Evolutionary conservation across 2,113 vertebrate genomes (phyloP).

Genomic region (Tretioscincus oriximinensis): DNA sequence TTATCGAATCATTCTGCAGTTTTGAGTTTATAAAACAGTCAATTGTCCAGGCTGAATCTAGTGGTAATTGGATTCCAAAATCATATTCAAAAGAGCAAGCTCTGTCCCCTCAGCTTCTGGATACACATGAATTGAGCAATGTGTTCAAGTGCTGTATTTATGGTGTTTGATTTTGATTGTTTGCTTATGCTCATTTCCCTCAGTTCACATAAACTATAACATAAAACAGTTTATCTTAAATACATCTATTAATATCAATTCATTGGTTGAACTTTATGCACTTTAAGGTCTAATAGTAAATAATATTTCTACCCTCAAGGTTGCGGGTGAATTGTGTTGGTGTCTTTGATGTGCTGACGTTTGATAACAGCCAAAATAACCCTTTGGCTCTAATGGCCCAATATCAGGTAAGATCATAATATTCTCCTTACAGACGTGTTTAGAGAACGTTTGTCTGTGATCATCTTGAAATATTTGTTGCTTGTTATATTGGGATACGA

Average conservation of each 20-base stretch:
- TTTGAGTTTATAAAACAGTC: too few species aligned
- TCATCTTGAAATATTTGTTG: neutral
- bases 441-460: neutral
- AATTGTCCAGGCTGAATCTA: neutral
- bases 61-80: too few species aligned
- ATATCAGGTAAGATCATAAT: constrained; percentile 86
- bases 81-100: too few species aligned
- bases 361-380: constrained; percentile 98
- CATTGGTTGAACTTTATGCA: neutral
- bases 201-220: neutral
- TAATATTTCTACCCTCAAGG: constrained; percentile 71
- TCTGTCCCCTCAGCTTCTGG: too few species aligned
- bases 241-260: neutral
- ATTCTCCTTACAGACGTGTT: neutral
- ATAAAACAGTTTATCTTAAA: neutral
- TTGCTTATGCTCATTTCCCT: neutral
- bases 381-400: constrained; percentile 98
- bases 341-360: constrained; percentile 97
- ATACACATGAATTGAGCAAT: too few species aligned
- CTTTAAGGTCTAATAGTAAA: neutral
- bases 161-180: too few species aligned
- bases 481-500: neutral
- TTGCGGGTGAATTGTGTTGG: constrained; percentile 97
- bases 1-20: neutral
- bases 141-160: too few species aligned